Evolutionary conservation across 2,888 invertebrate species (phyloP).

Genomic region (Ectemnius continuus): DNA sequence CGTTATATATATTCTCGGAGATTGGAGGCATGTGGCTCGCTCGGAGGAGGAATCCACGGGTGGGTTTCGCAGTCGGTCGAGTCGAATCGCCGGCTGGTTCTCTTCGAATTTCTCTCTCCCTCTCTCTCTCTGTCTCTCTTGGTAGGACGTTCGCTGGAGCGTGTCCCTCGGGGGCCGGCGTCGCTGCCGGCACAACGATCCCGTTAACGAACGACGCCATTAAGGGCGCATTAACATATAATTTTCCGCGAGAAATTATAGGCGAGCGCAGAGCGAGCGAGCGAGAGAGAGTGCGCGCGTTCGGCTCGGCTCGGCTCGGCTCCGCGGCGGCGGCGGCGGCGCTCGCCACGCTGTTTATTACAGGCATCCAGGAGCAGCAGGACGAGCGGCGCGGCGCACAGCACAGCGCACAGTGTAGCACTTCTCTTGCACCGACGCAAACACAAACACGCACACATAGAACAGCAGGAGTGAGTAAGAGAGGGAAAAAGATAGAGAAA

Average conservation of each 20-base stretch:
- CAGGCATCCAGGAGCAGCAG: conserved; percentile 57
- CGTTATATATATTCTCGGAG: too few relatives aligned
- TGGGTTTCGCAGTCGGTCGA: background rate
- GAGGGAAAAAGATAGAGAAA: conserved; percentile 35
- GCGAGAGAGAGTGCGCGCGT: conserved; percentile 47
- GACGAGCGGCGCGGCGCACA: too few relatives aligned
- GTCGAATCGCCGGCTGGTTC: background rate
- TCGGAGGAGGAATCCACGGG: too few relatives aligned
- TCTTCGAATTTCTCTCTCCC: conserved; percentile 15
- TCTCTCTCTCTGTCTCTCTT: conserved; percentile 17
- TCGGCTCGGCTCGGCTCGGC: too few relatives aligned
- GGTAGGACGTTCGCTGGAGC: background rate
- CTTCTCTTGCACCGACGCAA: too few relatives aligned
- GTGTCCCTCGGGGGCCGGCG: conserved; percentile 20
- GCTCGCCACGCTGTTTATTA: conserved; percentile 70
- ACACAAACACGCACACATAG: too few relatives aligned
- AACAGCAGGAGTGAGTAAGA: conserved; percentile 10
- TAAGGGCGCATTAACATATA: conserved; percentile 71
- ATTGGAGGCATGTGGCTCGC: too few relatives aligned
- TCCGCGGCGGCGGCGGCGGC: conserved; percentile 10
- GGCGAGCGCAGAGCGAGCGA: conserved; percentile 53
- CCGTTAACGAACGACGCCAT: conserved; percentile 73
- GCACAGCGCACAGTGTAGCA: too few relatives aligned
- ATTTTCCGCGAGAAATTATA: conserved; percentile 73
- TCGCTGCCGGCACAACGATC: conserved; percentile 58